Conservation (phyloP, 2,888 invertebrate genomes). For the Lasioglossum villosulum region DNA sequence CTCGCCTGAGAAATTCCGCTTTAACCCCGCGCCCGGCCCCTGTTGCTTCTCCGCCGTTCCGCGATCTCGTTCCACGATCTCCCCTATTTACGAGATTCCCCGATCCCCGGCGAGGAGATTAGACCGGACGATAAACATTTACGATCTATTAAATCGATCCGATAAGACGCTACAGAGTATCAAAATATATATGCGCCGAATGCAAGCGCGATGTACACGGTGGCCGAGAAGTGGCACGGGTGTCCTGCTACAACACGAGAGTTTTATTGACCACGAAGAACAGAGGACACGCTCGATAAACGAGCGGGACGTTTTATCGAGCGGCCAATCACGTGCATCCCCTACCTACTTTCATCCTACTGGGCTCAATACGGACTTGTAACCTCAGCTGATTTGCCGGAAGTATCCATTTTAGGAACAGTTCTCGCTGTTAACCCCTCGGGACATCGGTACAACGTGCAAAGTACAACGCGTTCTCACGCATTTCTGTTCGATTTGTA, state of each 20-base stretch:
- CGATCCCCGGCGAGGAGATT: slow-evolving; percentile 37
- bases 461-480: too few species aligned
- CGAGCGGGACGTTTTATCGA: neutral
- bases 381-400: neutral
- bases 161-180: slow-evolving; percentile 40
- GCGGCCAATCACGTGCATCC: neutral
- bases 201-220: neutral
- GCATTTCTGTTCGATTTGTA: neutral
- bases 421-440: neutral
- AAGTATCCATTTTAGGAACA: neutral
- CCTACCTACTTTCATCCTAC: neutral
- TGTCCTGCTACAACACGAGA: neutral
- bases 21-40: neutral
- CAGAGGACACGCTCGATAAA: neutral
- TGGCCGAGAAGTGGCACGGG: neutral
- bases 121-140: slow-evolving; percentile 51
- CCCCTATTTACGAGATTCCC: slow-evolving; percentile 51
- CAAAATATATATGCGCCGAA: slow-evolving; percentile 27
- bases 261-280: neutral
- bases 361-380: neutral
- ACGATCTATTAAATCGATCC: slow-evolving; percentile 57
- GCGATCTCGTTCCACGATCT: slow-evolving; percentile 42
- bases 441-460: neutral
- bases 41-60: neutral
- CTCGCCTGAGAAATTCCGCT: slow-evolving; percentile 52